These are phyloP conservation scores for Lamellibrachia columna DNA, from an alignment of 2,888 invertebrate genomes.

Conservation along the genomic window DNA sequence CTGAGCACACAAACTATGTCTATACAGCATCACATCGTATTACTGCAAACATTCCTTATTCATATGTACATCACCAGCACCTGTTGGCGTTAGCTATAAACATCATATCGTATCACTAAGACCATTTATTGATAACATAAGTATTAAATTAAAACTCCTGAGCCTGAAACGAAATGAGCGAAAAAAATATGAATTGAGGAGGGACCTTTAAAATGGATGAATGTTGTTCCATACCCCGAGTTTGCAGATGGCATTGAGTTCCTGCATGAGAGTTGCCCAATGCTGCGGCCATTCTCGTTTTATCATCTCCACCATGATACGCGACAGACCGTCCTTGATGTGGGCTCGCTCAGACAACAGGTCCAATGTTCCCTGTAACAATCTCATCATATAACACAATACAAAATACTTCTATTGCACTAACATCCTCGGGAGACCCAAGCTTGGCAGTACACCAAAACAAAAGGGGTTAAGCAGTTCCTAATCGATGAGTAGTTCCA, in stretches of 20 bases:
- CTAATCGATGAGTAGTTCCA: too few species aligned
- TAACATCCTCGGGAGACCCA: too few species aligned
- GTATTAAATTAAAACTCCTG: too few species aligned
- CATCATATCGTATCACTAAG: too few species aligned
- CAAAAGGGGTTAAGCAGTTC: too few species aligned
- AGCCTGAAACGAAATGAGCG: too few species aligned
- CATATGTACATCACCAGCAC: conserved; percentile 87
- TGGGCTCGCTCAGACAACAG: conserved; percentile 71
- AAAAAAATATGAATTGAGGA: too few species aligned
- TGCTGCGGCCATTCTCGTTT: conserved; percentile 98
- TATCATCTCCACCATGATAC: conserved; percentile 95
- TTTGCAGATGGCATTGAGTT: conserved; percentile 83
- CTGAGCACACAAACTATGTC: conserved; percentile 87
- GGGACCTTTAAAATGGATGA: too few species aligned
- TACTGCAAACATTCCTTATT: too few species aligned
- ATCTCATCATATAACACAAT: not conserved
- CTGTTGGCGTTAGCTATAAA: conserved; percentile 69
- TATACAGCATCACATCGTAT: conserved; percentile 66
- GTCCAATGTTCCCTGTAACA: conserved; percentile 75
- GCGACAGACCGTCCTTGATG: conserved; percentile 69
- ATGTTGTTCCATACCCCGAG: conserved; percentile 73
- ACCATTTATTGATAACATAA: too few species aligned
- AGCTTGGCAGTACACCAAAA: too few species aligned
- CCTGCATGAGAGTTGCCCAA: conserved; percentile 86
- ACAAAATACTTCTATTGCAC: too few species aligned